phyloP scores from a whole-genome alignment of 1,140 invertebrate genomes.

The Agrilus planipennis region DNA sequence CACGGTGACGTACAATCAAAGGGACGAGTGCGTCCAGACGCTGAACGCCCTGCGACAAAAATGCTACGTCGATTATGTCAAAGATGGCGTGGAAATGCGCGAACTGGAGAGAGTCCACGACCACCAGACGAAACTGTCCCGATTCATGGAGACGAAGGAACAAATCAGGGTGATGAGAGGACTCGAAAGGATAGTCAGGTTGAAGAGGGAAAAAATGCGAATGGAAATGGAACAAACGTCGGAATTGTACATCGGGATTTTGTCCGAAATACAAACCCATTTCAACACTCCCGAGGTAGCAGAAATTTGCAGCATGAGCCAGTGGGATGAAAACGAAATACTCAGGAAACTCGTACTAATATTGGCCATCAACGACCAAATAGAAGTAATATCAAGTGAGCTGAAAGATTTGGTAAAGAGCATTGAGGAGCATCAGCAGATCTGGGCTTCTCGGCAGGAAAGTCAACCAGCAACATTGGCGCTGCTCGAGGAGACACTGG shows the following conservation, averaged over 20 bases:
- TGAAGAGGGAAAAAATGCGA: conserved; percentile 33
- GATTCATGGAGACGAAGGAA: conserved; percentile 75
- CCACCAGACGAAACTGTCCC: conserved; percentile 70
- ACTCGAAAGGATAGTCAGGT: conserved; percentile 56
- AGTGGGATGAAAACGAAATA: too few relatives aligned
- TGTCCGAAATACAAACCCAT: conserved; percentile 37
- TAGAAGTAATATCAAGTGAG: conserved; percentile 37
- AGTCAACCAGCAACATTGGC: too few relatives aligned
- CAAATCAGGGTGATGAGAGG: conserved; percentile 68
- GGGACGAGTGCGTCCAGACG: conserved; percentile 75
- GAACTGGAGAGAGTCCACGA: conserved; percentile 74
- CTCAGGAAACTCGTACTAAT: too few relatives aligned
- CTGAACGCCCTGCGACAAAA: conserved; percentile 64
- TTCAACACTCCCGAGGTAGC: conserved; percentile 31
- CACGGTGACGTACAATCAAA: conserved; percentile 72
- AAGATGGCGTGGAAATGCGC: conserved; percentile 45
- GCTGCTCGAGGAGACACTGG: conserved; percentile 39
- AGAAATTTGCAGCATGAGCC: conserved; percentile 35
- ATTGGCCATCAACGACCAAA: conserved; percentile 28
- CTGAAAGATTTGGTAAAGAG: too few relatives aligned
- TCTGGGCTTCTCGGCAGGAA: too few relatives aligned
- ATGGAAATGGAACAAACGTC: conserved; percentile 37
- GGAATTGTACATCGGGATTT: conserved; percentile 50
- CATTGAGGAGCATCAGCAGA: too few relatives aligned
- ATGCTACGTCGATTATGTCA: conserved; percentile 39